Evolutionary conservation across 2,113 vertebrate species (phyloP), one percentile per base, ranked within the genome.

Genomic region (Cebus imitator): DNA sequence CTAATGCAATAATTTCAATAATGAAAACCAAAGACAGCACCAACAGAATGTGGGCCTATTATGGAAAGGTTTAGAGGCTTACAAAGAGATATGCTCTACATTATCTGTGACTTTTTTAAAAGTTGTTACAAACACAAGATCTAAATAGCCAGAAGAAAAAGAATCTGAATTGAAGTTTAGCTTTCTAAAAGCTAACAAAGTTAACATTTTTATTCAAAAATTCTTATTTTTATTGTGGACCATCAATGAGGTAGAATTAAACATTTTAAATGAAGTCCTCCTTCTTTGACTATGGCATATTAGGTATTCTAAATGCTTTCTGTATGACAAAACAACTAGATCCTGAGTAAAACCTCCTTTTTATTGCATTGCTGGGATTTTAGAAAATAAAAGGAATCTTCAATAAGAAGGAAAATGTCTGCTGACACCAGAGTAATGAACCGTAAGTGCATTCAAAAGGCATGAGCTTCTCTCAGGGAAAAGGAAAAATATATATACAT

Each of bases 201-300:
- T 92, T 85, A 90, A 80, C 18, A 87, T 55, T 87, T 96, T 89
- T 21, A 95, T 35, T 27, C 73, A 89, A 6, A 70, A n/a, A 91
- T 73, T 66, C 21, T 64, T 91, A 79, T 48, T 94, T 94, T 91
- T 89, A 75, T 25, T 7, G 66, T 40, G 5, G 5, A 58, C 3
- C 4, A 8, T 82, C 83, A 78, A 37, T 66, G 35, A 17, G 1
- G 35, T 81, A 55, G 8, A 95, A 82, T 58, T 86, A 75, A 95
- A 83, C 37, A 23, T 94, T 81, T 78, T 37, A 14, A 85, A n/a
- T 30, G 3, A 73, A 86, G 52, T 86, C 35, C 58, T 89, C 2
- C 35, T 75, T 84, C 64, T 66, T 57, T 57, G 8, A 64, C 5
- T 21, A n/a, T 87, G 13, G 20, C 16, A 64, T 8, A 78, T 13